phyloP scores from a whole-genome alignment of 2,888 invertebrate species.

The Stomorhina lunata region DNA sequence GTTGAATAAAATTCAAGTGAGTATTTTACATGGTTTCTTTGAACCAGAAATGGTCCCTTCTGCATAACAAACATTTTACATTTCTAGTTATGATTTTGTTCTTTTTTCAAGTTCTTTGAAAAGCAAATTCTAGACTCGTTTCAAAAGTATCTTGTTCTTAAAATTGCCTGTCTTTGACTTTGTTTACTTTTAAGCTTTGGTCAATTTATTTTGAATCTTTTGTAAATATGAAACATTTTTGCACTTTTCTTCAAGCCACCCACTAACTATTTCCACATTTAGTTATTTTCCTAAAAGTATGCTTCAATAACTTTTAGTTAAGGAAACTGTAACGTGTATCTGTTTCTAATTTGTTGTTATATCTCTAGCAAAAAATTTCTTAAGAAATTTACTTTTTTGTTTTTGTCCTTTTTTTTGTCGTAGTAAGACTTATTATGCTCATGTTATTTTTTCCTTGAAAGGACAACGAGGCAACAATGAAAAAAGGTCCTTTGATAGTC shows the following conservation, averaged over 20 bases:
- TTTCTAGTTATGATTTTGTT: conserved; percentile 31
- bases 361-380: conserved; percentile 12
- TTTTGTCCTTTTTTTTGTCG: background rate
- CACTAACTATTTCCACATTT: background rate
- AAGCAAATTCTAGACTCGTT: background rate
- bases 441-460: background rate
- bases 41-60: no score
- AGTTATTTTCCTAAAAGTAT: conserved; percentile 58
- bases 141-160: background rate
- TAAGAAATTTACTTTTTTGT: conserved; percentile 30
- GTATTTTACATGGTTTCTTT: conserved; percentile 35
- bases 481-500: conserved; percentile 26
- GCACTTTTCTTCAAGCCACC: background rate
- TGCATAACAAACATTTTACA: no score
- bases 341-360: conserved; percentile 22
- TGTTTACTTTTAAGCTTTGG: conserved; percentile 53
- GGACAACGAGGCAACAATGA: background rate
- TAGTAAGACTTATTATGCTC: conserved; percentile 16
- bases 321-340: conserved; percentile 37
- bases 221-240: conserved; percentile 23
- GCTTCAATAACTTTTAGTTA: conserved; percentile 56
- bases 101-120: background rate
- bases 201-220: conserved; percentile 52
- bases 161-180: conserved; percentile 32
- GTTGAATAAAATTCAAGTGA: background rate